Conservation (phyloP, 2,797 vertebrate species). For the Columba guinea region DNA sequence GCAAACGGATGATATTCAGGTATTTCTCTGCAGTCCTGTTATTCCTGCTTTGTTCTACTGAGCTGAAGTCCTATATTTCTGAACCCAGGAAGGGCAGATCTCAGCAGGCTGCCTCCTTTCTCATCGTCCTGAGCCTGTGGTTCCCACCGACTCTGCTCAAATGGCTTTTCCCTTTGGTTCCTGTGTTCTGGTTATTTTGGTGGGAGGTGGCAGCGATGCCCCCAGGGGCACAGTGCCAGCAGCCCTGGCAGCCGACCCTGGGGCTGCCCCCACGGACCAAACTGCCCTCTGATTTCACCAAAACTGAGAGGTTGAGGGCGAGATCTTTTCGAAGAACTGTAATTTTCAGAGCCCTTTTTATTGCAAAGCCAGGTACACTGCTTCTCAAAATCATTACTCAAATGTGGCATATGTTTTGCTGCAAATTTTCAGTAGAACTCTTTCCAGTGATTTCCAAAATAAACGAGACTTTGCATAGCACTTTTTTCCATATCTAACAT, state of each 20-base stretch:
- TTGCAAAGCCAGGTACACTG: slow-evolving; percentile 25
- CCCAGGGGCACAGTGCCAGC: rapidly evolving
- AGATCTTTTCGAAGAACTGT: not conserved
- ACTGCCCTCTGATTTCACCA: not conserved
- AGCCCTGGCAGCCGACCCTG: not conserved
- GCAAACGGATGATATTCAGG: not conserved
- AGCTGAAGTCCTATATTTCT: not conserved
- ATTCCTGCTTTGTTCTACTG: slow-evolving; percentile 34
- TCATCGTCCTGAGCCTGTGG: not conserved
- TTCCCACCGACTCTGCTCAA: not conserved
- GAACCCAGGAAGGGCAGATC: not conserved
- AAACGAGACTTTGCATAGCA: slow-evolving; percentile 55
- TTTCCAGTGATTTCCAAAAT: slow-evolving; percentile 65
- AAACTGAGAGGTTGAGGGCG: not conserved
- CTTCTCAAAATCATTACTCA: slow-evolving; percentile 43
- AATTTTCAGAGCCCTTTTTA: slow-evolving; percentile 1
- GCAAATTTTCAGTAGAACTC: slow-evolving; percentile 38
- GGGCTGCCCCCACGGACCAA: not conserved
- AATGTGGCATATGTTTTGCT: slow-evolving; percentile 56
- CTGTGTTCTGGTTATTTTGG: not conserved
- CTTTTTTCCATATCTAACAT: slow-evolving; percentile 56
- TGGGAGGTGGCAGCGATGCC: rapidly evolving
- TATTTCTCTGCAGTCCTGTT: slow-evolving; percentile 34
- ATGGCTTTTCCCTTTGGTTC: not conserved
- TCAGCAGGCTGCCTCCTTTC: not conserved